These are phyloP conservation scores for Telenomus remus DNA, from an alignment of 1,140 invertebrate species.

Conservation along the genomic window DNA sequence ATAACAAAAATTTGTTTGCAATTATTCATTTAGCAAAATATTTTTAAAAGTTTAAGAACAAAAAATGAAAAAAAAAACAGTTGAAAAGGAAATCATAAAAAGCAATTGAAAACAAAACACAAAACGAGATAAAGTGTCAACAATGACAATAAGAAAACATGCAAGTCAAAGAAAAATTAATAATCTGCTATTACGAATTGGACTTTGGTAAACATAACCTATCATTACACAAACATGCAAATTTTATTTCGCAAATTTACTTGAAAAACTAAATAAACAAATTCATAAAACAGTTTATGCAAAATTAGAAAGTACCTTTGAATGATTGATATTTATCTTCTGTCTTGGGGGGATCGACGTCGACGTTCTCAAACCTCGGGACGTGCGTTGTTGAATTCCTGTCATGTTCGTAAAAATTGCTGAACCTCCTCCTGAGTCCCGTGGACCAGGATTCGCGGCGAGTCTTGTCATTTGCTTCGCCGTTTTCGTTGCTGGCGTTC, in stretches of 20 bases:
- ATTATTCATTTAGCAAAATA: background rate
- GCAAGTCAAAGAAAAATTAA: background rate
- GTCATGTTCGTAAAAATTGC: conserved; percentile 45
- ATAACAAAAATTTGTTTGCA: too few relatives aligned
- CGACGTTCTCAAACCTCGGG: conserved; percentile 47
- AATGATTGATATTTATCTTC: conserved; percentile 26
- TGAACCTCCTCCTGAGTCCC: conserved; percentile 49
- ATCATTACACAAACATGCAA: background rate
- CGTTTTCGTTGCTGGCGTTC: conserved; percentile 37
- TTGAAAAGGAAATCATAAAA: background rate
- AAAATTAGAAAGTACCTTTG: conserved; percentile 28
- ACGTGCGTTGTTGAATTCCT: conserved; percentile 21
- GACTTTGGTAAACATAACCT: conserved; percentile 33
- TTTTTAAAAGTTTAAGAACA: too few relatives aligned
- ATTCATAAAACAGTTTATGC: background rate
- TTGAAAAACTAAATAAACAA: background rate
- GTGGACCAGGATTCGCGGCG: conserved; percentile 23
- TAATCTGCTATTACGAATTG: conserved; percentile 11
- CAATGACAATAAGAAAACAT: conserved; percentile 4
- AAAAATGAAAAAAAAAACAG: conserved; percentile 8
- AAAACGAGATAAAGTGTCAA: background rate
- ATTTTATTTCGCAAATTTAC: background rate
- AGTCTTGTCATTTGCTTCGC: conserved; percentile 26
- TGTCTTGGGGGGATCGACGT: conserved; percentile 13
- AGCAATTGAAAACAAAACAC: background rate